phyloP scores from a whole-genome alignment of 2,797 vertebrate genomes.

The Atherinosoma microstoma region DNA sequence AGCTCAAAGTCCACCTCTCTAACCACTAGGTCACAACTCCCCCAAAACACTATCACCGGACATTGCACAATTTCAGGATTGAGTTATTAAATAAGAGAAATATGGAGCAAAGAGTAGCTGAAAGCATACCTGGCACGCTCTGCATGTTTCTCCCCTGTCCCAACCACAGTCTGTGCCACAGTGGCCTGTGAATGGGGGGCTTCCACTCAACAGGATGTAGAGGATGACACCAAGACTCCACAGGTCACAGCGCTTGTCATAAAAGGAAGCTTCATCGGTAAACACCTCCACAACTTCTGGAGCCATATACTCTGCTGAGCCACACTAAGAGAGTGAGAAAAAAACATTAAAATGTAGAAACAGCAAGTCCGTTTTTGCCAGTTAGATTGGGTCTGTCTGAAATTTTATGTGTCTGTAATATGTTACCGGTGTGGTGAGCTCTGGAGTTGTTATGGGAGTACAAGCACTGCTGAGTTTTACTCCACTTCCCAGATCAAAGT shows the following conservation, averaged over 20 bases:
- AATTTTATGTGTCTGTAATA: neutral
- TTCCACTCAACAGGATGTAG: conserved; percentile 96
- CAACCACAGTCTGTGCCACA: conserved; percentile 96
- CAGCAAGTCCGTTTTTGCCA: neutral
- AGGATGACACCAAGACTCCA: conserved; percentile 98
- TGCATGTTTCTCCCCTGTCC: conserved; percentile 95
- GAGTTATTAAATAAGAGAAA: neutral
- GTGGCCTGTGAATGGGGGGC: conserved; percentile 95
- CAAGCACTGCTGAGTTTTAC: conserved; percentile 95
- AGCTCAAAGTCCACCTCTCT: no score
- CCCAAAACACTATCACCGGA: no score
- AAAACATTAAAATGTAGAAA: neutral
- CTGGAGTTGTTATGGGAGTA: conserved; percentile 95
- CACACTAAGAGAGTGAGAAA: conserved; percentile 83
- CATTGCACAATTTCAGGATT: no score
- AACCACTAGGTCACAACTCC: no score
- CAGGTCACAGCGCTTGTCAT: conserved; percentile 97
- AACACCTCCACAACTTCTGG: conserved; percentile 98
- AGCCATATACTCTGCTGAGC: conserved; percentile 98
- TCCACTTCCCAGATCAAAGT: conserved; percentile 97
- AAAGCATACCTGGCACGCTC: conserved; percentile 90
- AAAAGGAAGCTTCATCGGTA: conserved; percentile 97
- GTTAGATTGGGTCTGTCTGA: neutral
- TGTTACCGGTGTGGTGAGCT: conserved; percentile 93
- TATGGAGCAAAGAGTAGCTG: neutral